Evolutionary conservation across 2,113 vertebrate species (phyloP).

Genomic region (Pterocles burchelli): DNA sequence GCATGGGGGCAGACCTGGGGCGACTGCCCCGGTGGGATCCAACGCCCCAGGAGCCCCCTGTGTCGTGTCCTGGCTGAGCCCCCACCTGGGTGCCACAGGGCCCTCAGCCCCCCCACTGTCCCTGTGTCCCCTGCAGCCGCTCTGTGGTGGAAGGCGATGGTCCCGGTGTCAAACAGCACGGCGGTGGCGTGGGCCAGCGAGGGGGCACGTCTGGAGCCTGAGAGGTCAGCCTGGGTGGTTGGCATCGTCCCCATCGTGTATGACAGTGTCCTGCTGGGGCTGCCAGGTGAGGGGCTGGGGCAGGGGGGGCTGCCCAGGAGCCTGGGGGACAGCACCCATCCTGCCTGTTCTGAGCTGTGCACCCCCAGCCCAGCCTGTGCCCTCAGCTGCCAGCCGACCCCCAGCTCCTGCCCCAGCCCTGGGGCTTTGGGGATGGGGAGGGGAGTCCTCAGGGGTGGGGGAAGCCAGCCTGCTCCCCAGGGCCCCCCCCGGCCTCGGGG

Average conservation of each 20-base stretch:
- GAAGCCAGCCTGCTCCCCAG: neutral
- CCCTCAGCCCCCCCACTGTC: fast-evolving
- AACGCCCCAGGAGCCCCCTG: neutral
- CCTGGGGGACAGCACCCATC: neutral
- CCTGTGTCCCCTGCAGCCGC: neutral
- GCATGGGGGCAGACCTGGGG: fast-evolving
- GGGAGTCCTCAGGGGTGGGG: neutral
- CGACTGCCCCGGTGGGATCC: neutral
- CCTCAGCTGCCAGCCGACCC: neutral
- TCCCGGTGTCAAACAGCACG: constrained; percentile 75
- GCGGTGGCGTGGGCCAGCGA: neutral
- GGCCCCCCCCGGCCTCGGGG: fast-evolving
- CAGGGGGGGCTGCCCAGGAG: too few relatives aligned
- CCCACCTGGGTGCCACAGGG: fast-evolving
- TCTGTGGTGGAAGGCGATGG: constrained; percentile 44
- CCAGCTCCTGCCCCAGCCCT: neutral
- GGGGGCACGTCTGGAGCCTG: constrained; percentile 19
- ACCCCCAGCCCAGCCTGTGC: neutral
- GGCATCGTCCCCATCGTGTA: constrained; percentile 85
- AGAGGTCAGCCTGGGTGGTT: constrained; percentile 82
- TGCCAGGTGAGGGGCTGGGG: constrained; percentile 83
- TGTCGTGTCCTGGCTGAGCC: neutral
- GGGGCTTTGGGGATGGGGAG: neutral
- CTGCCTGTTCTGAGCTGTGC: neutral
- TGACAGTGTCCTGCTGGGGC: constrained; percentile 88